Evolutionary conservation across 2,888 invertebrate species (phyloP), one percentile per base, ranked within the genome.

Genomic region (Netelia melanura): DNA sequence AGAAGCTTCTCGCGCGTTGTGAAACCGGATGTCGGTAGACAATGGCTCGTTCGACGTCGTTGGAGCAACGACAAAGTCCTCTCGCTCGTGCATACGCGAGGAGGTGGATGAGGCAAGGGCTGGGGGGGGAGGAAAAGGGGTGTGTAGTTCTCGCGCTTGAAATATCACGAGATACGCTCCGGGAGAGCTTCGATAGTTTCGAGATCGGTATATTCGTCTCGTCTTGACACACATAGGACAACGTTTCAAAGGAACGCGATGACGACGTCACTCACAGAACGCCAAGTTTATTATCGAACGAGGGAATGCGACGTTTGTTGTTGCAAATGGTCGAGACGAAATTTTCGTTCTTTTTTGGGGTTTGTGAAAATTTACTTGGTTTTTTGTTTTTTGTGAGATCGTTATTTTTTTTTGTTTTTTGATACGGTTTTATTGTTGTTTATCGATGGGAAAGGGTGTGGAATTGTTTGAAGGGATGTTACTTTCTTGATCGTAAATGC

Each of bases 21-120:
- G 85, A 76, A 84, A 84, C 86, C 85, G 86, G 82, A 87, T 77
- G 83, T 85, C 76, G 81, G 83, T 77, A 87, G 85, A 91, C 90
- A 91, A 91, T 90, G 86, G 90, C 84, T 90, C 89, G 88, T 89
- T 30, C 89, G 90, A 90, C 88, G 88, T 80, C 72, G 70, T 76
- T 11, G 38, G 3, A 67, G 43, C 30, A n/a, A n/a, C 58, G 68
- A 68, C 23, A 17, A 43, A 11, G 70, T 48, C 14, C 48, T 11
- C 48, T 48, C 6, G 48, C 11, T 48, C 48, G 10, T 14, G 2
- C 48, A 48, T 14, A 48, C 48, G 14, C 44, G 84, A 30, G 83
- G 75, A 74, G 72, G 70, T 17, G 65, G 83, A 30, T 30, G 30
- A 3, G 3, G 30, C 17, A 17, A 30, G 30, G 30, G 30, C 3